Evolutionary conservation across 2,888 invertebrate genomes (phyloP).

Genomic region (Camptogramma bilineatum): DNA sequence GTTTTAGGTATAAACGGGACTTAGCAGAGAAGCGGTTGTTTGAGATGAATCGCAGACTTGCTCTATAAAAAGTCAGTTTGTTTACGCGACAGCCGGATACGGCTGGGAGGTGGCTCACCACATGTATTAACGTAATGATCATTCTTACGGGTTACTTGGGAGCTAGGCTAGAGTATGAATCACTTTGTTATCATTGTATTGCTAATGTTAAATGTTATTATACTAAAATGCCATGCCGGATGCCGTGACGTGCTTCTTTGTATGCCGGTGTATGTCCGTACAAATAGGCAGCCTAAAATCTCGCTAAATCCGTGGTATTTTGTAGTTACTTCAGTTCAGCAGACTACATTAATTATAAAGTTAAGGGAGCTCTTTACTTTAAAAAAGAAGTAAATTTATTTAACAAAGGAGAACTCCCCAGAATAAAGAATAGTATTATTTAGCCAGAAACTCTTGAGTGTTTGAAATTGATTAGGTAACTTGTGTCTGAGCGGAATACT

Average conservation of each 20-base stretch:
- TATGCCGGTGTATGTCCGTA: no score
- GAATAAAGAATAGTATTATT: constrained; percentile 2
- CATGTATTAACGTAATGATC: constrained; percentile 66
- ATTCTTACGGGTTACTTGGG: constrained; percentile 49
- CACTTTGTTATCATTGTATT: constrained; percentile 1
- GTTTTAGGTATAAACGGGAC: constrained; percentile 56
- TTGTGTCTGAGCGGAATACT: constrained; percentile 56
- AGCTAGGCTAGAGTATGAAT: constrained; percentile 4
- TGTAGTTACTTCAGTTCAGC: background rate
- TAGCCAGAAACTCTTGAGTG: constrained; percentile 2
- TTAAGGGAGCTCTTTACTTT: no score
- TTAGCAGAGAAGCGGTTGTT: constrained; percentile 56
- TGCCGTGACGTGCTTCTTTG: no score
- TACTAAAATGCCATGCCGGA: no score
- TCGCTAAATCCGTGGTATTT: background rate
- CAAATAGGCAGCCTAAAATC: background rate
- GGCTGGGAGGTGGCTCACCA: constrained; percentile 66
- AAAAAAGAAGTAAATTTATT: no score
- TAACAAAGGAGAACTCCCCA: background rate
- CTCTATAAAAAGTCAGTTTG: constrained; percentile 80
- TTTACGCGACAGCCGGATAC: constrained; percentile 76
- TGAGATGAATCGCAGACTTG: constrained; percentile 72
- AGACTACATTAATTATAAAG: no score
- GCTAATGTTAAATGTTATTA: background rate
- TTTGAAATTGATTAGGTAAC: constrained; percentile 19